Evolutionary conservation across 2,888 invertebrate genomes (phyloP).

Genomic region (Lithophane leautieri): DNA sequence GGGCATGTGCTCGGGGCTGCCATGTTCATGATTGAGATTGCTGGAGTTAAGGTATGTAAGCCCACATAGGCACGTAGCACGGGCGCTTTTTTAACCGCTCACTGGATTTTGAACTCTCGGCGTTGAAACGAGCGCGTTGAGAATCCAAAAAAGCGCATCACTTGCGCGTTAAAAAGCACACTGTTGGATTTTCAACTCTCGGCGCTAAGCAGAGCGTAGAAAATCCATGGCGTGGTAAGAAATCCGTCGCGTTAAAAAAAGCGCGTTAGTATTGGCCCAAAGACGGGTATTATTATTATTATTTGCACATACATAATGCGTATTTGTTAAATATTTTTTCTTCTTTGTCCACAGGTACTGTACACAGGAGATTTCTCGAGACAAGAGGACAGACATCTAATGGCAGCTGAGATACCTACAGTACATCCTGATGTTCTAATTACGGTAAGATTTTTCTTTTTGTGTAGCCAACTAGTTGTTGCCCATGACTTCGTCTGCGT

Average conservation of each 20-base stretch:
- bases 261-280: neutral
- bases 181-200: neutral
- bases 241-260: neutral
- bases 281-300: neutral
- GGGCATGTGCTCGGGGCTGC: conserved; percentile 99
- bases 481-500: neutral
- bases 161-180: neutral
- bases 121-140: neutral
- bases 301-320: neutral
- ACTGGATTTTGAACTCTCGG: neutral
- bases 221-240: neutral
- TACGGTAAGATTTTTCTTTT: conserved; percentile 90
- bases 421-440: conserved; percentile 99
- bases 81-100: neutral
- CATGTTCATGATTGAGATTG: conserved; percentile 99
- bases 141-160: neutral
- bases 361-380: conserved; percentile 99
- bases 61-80: neutral
- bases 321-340: neutral
- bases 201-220: neutral
- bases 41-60: conserved; percentile 95
- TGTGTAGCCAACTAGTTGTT: neutral
- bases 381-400: conserved; percentile 99
- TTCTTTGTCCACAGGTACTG: conserved; percentile 90
- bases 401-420: conserved; percentile 99